Evolutionary conservation across 2,113 vertebrate genomes (phyloP).

Genomic region (Brachyhypopomus occidentalis): DNA sequence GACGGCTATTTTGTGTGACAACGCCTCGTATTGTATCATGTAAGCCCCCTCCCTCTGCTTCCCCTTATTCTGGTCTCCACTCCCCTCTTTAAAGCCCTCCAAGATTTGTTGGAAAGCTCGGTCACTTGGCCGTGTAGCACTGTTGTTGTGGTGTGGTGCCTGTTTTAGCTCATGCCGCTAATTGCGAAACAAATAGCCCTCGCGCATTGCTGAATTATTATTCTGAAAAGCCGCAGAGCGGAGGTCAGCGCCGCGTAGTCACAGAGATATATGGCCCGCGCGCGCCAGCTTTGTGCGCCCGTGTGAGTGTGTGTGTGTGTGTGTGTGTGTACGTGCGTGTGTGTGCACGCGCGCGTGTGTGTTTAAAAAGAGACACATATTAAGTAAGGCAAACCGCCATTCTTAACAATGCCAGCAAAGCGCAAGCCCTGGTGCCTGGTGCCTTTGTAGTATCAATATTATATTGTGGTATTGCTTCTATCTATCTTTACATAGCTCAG

Average conservation of each 20-base stretch:
- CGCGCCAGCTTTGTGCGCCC: conserved; percentile 48
- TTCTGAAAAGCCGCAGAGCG: conserved; percentile 67
- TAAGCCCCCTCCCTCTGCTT: conserved; percentile 19
- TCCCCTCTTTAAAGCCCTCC: conserved; percentile 38
- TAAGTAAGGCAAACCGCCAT: conserved; percentile 61
- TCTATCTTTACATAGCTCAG: not conserved
- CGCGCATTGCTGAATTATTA: conserved; percentile 67
- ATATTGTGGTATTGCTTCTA: conserved; percentile 14
- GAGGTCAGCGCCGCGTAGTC: conserved; percentile 73
- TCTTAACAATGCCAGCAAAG: conserved; percentile 44
- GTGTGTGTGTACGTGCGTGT: conserved; percentile 34
- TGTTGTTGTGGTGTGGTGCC: conserved; percentile 62
- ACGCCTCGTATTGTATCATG: conserved; percentile 49
- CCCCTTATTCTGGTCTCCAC: conserved; percentile 28
- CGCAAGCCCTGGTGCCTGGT: conserved; percentile 1
- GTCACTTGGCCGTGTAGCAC: conserved; percentile 56
- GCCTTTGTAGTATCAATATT: conserved; percentile 30
- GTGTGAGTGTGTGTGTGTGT: conserved; percentile 38
- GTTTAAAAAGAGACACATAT: conserved; percentile 65
- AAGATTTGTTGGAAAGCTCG: conserved; percentile 57
- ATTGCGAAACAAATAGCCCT: conserved; percentile 75
- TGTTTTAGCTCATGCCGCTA: conserved; percentile 65
- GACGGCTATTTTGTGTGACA: conserved; percentile 49
- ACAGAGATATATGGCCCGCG: conserved; percentile 72
- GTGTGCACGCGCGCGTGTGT: conserved; percentile 45